These are phyloP conservation scores for Darevskia nairensis DNA, from an alignment of 2,797 vertebrate species.

Conservation along the genomic window DNA sequence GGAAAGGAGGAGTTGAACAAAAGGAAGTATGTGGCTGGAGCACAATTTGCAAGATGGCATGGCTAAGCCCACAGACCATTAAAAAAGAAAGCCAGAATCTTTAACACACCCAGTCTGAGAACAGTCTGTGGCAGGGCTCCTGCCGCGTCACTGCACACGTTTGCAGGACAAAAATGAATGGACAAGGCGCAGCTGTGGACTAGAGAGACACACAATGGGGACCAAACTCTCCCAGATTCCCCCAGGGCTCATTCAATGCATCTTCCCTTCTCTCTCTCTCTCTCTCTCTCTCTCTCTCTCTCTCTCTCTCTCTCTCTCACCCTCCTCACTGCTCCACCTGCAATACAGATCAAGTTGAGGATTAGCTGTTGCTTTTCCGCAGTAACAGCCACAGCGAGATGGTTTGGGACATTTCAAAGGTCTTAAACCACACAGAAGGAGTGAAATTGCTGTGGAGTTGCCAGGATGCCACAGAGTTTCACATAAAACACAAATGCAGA, in stretches of 20 bases:
- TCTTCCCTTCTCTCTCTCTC: background rate
- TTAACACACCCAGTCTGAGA: background rate
- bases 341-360: background rate
- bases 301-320: background rate
- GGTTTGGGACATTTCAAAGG: background rate
- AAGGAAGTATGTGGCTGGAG: background rate
- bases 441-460: background rate
- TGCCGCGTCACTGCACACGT: conserved; percentile 10
- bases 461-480: background rate
- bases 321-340: background rate
- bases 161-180: conserved; percentile 7
- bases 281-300: background rate
- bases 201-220: conserved; percentile 3
- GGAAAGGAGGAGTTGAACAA: background rate
- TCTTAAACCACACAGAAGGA: background rate
- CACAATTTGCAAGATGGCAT: background rate
- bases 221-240: conserved; percentile 9
- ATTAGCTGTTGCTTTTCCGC: conserved; percentile 6
- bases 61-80: background rate
- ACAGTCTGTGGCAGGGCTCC: background rate
- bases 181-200: conserved; percentile 24
- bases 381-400: background rate
- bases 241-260: background rate
- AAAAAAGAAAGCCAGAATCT: background rate
- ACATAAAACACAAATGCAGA: background rate